A percentile compares a stretch with the other conserved stretches of the same genome.
phyloP scores from a whole-genome alignment of 2,888 invertebrate species.

The Itoplectis maculator region DNA sequence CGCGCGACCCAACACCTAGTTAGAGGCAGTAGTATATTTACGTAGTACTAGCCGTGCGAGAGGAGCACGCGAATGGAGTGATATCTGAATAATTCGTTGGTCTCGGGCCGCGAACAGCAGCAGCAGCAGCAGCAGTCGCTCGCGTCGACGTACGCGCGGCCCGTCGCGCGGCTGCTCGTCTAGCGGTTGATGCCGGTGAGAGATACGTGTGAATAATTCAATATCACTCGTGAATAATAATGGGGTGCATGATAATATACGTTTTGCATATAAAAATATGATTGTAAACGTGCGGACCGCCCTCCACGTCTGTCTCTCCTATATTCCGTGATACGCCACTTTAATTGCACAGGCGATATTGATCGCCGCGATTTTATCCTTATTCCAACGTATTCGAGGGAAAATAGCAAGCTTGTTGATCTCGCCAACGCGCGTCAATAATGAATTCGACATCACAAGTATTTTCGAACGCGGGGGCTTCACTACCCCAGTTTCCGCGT shows the following conservation, averaged over 20 bases:
- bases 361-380: background rate
- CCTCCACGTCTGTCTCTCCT: background rate
- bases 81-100: constrained; percentile 58
- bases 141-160: constrained; percentile 21
- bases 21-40: constrained; percentile 28
- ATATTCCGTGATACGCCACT: background rate
- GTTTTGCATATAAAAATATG: constrained; percentile 56
- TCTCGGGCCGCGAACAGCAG: constrained; percentile 17
- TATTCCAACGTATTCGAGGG: background rate
- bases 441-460: background rate
- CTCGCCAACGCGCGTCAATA: background rate
- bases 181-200: constrained; percentile 52
- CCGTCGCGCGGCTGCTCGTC: constrained; percentile 19
- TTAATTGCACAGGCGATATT: background rate
- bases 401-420: background rate
- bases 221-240: constrained; percentile 65
- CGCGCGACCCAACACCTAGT: background rate
- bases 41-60: constrained; percentile 21
- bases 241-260: constrained; percentile 53
- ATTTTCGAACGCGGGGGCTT: background rate
- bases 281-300: constrained; percentile 23
- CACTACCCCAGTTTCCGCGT: background rate
- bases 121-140: too few relatives aligned
- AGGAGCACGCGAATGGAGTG: constrained; percentile 46
- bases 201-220: constrained; percentile 64